Percentiles rank a stretch among this genome's conserved stretches.
These are phyloP conservation scores for Orthosia cruda DNA, from an alignment of 2,888 invertebrate species.

Conservation along the genomic window DNA sequence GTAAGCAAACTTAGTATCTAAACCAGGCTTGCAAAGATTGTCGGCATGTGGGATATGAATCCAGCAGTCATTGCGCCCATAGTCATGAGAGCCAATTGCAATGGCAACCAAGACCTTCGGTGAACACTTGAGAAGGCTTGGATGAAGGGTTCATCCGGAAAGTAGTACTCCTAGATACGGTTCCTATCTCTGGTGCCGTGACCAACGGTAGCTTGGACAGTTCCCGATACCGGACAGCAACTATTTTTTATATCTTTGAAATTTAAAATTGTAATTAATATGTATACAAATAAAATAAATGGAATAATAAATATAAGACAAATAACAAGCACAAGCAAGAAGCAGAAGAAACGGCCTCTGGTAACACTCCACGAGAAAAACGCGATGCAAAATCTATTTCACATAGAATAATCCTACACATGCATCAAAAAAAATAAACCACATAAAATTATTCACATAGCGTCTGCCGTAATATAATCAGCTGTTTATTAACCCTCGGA, in stretches of 20 bases:
- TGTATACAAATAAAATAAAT: too few species aligned
- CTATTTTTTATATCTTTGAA: not conserved
- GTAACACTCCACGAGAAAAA: not conserved
- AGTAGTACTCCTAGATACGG: not conserved
- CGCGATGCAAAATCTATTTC: constrained; percentile 36
- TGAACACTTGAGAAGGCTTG: not conserved
- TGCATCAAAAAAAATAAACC: constrained; percentile 51
- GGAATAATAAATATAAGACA: not conserved
- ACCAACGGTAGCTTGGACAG: not conserved
- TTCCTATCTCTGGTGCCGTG: not conserved
- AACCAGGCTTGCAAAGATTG: not conserved
- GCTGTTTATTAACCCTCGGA: constrained; percentile 68
- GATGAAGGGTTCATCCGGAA: not conserved
- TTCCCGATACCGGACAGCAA: too few species aligned
- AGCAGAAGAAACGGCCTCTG: not conserved
- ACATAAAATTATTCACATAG: constrained; percentile 62
- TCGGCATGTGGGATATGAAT: not conserved
- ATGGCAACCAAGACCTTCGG: not conserved
- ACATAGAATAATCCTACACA: constrained; percentile 41
- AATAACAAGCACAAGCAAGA: not conserved
- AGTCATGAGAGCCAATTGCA: not conserved
- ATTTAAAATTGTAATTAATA: too few species aligned
- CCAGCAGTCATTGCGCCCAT: too few species aligned
- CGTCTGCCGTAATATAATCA: constrained; percentile 66
- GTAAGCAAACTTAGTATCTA: not conserved